Conservation (phyloP, 2,113 vertebrate species). For the Lophochroa leadbeateri region DNA sequence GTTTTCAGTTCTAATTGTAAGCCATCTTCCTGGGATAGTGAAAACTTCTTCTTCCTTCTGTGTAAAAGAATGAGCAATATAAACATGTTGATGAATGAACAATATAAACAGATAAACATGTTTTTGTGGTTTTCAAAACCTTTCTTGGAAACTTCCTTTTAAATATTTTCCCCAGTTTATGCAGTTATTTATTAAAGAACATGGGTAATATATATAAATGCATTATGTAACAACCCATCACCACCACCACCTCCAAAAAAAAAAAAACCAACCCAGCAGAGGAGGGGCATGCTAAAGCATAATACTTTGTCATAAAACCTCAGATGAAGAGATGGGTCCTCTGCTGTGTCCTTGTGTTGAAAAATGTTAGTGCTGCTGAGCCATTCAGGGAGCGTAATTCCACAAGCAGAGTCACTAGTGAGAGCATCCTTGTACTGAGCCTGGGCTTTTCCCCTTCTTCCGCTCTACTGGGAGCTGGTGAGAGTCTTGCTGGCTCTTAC, state of each 20-base stretch:
- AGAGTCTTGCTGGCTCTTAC: neutral
- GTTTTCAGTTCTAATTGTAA: neutral
- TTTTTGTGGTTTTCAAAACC: neutral
- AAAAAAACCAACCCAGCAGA: neutral
- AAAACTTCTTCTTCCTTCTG: neutral
- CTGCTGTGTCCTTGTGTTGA: neutral
- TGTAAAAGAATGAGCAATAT: neutral
- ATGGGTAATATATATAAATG: neutral
- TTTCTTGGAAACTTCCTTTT: neutral
- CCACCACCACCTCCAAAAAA: rapidly evolving
- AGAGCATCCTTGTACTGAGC: rapidly evolving
- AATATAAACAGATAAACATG: neutral
- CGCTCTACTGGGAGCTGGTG: rapidly evolving
- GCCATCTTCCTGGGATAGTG: neutral
- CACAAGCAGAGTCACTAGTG: neutral
- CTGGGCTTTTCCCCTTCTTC: rapidly evolving
- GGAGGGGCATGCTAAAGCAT: neutral
- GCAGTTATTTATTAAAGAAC: neutral
- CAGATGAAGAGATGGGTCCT: neutral
- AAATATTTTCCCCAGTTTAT: neutral
- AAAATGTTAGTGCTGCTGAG: neutral
- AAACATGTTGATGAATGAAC: neutral
- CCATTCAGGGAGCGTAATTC: neutral
- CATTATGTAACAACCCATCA: neutral
- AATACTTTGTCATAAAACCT: neutral